phyloP scores from a whole-genome alignment of 2,888 invertebrate genomes.

The Rhorus exstirpatorius region DNA sequence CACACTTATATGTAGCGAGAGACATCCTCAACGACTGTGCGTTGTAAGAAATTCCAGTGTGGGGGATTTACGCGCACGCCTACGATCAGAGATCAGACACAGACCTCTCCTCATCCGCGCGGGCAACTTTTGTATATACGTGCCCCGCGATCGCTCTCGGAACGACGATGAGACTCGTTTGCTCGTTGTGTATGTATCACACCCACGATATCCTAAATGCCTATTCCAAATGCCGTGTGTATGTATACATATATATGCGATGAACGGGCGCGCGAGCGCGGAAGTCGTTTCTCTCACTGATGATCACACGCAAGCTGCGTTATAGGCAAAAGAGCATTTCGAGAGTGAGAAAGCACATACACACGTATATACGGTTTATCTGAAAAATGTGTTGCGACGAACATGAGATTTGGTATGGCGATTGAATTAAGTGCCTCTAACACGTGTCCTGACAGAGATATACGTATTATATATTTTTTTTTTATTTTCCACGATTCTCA shows the following conservation, averaged over 20 bases:
- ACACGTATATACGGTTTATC: constrained; percentile 24
- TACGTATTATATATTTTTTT: too few relatives aligned
- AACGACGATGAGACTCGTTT: constrained; percentile 58
- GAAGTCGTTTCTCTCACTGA: constrained; percentile 70
- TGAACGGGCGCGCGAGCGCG: constrained; percentile 44
- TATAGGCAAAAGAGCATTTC: constrained; percentile 26
- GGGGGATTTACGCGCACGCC: constrained; percentile 70
- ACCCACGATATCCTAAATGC: constrained; percentile 69
- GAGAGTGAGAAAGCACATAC: constrained; percentile 25
- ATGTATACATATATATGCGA: constrained; percentile 4
- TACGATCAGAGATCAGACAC: constrained; percentile 64
- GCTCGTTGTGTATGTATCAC: constrained; percentile 67
- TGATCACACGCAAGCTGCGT: constrained; percentile 61
- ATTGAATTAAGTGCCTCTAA: constrained; percentile 59
- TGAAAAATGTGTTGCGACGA: constrained; percentile 38
- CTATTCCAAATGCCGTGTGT: constrained; percentile 64
- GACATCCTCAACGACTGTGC: constrained; percentile 60
- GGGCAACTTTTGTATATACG: constrained; percentile 17
- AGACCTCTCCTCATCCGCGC: constrained; percentile 45
- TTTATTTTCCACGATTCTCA: constrained; percentile 16
- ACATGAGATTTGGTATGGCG: constrained; percentile 39
- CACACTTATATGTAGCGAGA: constrained; percentile 14
- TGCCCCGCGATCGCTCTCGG: constrained; percentile 11
- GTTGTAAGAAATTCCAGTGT: constrained; percentile 66
- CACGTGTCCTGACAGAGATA: constrained; percentile 20